A percentile compares a stretch with the other conserved stretches of the same genome.
These are phyloP conservation scores for Bedellia somnulentella DNA, from an alignment of 2,888 invertebrate genomes.

Conservation along the genomic window DNA sequence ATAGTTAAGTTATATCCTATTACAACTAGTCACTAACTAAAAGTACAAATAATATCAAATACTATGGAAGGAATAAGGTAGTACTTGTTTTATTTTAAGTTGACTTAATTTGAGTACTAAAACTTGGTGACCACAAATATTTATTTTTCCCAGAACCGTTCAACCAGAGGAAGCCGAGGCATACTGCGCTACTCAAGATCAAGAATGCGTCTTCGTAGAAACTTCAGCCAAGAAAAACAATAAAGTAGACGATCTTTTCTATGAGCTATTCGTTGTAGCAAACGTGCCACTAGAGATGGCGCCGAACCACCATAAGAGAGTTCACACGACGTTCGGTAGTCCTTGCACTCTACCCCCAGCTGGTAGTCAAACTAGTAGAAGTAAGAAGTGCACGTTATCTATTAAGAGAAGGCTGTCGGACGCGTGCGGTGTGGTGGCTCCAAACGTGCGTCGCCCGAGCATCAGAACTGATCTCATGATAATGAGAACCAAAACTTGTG, in stretches of 20 bases:
- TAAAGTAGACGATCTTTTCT: conserved; percentile 82
- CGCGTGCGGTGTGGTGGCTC: conserved; percentile 87
- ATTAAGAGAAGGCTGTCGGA: conserved; percentile 82
- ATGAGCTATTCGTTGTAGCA: conserved; percentile 79
- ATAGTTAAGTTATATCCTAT: no score
- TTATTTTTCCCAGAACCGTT: conserved; percentile 63
- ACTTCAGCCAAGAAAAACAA: conserved; percentile 81
- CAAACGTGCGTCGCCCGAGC: conserved; percentile 83
- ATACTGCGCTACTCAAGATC: conserved; percentile 77
- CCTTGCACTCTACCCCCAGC: conserved; percentile 75
- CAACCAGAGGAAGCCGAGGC: conserved; percentile 75
- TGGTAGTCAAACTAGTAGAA: conserved; percentile 64
- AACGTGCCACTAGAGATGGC: conserved; percentile 88
- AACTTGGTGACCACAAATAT: conserved; percentile 2
- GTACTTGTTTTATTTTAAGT: no score
- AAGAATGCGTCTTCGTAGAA: conserved; percentile 78
- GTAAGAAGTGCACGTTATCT: conserved; percentile 76
- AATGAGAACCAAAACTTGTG: conserved; percentile 81
- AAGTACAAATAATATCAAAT: no score
- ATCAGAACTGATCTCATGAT: conserved; percentile 87
- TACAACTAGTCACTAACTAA: no score
- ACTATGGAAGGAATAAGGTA: no score
- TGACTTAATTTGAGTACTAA: no score
- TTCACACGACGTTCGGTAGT: conserved; percentile 74
- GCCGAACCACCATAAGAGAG: conserved; percentile 81